Base-by-base conservation (phyloP, 2,797 vertebrate species). In the Anas capensis region DNA sequence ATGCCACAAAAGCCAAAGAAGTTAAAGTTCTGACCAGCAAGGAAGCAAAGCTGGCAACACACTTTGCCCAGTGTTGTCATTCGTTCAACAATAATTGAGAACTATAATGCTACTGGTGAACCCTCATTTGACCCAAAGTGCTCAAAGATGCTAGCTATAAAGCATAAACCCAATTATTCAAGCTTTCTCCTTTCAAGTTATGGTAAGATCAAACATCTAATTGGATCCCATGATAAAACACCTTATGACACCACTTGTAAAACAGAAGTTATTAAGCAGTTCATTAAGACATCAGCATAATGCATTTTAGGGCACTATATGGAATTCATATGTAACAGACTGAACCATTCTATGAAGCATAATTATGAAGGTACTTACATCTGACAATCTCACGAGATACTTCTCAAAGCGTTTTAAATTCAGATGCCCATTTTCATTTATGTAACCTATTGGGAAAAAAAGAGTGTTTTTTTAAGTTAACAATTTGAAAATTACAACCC, bases 361-460 rank as follows among this genome's bases (percentile, higher is more conserved):
- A 58, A 80, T 78, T 90, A 57, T 7, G 3, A 66, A 85, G 29
- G 82, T 96, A 98, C 98, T 98, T 96, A 99, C 99, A 97, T 99
- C 99, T 86, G 99, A 98, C 69, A 99, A 97, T 95, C 99, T 99
- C 92, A 98, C 97, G 93, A 99, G 97, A 97, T 99, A 99, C 92
- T 99, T 99, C 97, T 99, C 99, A 98, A 99, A 99, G 96, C 98
- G 98, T 82, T 96, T 96, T 94, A 99, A 98, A 97, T 99, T 99
- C 88, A 99, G 98, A 96, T 99, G 98, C 4, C 99, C 99, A 4
- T 98, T 99, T 97, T 99, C 99, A 98, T 99, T 99, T 97, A 99
- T 98, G 97, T 99, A 99, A 94, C 99, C 99, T 99, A 95, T 93
- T 93, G 58, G 38, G 48, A 96, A 94, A 96, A 95, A 95, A 23